Evolutionary conservation across 92 coral and sea anemone species (phyloP).

Genomic region (Palythoa heliodiscus): DNA sequence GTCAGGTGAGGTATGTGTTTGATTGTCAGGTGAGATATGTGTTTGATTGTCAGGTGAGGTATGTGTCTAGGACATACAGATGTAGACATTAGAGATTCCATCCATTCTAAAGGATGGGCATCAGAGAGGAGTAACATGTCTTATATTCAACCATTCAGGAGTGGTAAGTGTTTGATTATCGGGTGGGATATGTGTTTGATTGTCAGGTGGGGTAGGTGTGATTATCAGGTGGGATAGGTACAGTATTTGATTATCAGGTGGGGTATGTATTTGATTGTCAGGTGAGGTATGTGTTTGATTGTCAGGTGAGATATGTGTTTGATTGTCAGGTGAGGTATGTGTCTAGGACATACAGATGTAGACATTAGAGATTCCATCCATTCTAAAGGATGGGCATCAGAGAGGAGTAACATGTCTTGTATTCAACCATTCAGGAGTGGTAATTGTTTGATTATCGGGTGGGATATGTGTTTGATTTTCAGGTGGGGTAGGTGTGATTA

Average conservation of each 20-base stretch:
- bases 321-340: conserved; percentile 45
- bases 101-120: too few species aligned
- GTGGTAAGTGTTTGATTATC: not conserved
- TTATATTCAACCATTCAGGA: too few species aligned
- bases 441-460: conserved; percentile 37
- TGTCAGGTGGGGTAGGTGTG: too few species aligned
- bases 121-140: too few species aligned
- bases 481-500: too few species aligned
- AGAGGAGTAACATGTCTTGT: conserved; percentile 95
- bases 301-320: not conserved
- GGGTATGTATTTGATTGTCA: conserved; percentile 65
- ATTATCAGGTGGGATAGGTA: not conserved
- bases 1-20: too few species aligned
- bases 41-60: not conserved
- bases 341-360: conserved; percentile 83
- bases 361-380: conserved; percentile 85
- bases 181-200: not conserved
- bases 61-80: too few species aligned
- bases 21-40: not conserved
- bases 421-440: conserved; percentile 89
- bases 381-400: conserved; percentile 94
- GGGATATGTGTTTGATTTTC: not conserved
- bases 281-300: not conserved
- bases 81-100: too few species aligned
- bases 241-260: too few species aligned